A percentile compares a stretch with the other conserved stretches of the same genome.
phyloP scores from a whole-genome alignment of 2,888 invertebrate genomes.

The Cerastis leucographa region DNA sequence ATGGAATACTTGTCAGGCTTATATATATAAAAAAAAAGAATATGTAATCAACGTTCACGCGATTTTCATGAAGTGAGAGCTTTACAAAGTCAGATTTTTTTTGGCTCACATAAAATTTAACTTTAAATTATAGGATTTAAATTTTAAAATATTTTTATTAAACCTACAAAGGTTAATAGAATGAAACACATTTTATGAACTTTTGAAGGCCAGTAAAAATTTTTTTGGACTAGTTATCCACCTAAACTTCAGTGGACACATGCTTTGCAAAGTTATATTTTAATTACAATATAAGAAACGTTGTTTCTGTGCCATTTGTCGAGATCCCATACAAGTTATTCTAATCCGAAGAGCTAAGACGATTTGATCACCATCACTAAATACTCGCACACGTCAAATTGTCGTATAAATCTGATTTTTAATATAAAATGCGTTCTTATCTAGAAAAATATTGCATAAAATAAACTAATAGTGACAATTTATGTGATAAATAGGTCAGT shows the following conservation, averaged over 20 bases:
- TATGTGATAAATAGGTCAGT: slow-evolving; percentile 40
- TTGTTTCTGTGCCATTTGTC: slow-evolving; percentile 59
- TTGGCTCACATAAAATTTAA: not conserved
- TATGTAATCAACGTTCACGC: not conserved
- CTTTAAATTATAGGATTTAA: not conserved
- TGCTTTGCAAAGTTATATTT: slow-evolving; percentile 49
- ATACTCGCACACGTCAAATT: slow-evolving; percentile 57
- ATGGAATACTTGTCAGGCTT: not conserved
- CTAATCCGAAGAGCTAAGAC: slow-evolving; percentile 66
- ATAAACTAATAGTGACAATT: slow-evolving; percentile 54
- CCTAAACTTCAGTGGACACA: slow-evolving; percentile 43
- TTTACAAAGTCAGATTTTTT: not conserved
- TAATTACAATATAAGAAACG: slow-evolving; percentile 53
- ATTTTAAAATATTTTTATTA: not conserved
- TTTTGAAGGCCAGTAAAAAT: not conserved
- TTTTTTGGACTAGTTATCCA: not conserved
- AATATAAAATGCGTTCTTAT: slow-evolving; percentile 46
- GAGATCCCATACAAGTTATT: slow-evolving; percentile 56
- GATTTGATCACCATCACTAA: slow-evolving; percentile 61
- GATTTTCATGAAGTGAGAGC: not conserved
- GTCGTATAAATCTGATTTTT: slow-evolving; percentile 49
- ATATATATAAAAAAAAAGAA: not conserved
- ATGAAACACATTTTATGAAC: not conserved
- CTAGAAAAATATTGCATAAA: slow-evolving; percentile 49
- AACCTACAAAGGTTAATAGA: not conserved